These are phyloP conservation scores for Labia minor DNA, from an alignment of 2,888 invertebrate genomes.

Conservation along the genomic window DNA sequence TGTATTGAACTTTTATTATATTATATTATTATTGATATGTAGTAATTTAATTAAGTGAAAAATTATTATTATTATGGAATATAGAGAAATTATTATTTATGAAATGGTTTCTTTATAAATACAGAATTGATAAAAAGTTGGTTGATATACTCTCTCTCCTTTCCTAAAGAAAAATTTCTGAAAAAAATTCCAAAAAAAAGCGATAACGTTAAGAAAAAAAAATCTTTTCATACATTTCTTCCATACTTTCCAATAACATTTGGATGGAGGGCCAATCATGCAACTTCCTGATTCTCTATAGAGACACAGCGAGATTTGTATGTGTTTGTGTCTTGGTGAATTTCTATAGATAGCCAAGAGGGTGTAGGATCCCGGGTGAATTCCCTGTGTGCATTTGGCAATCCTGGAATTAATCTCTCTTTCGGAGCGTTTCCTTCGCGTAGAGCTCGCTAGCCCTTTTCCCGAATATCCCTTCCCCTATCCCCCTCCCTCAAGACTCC, in stretches of 20 bases:
- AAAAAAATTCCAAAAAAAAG: background rate
- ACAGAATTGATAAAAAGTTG: too few species aligned
- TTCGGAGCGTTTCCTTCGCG: background rate
- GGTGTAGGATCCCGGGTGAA: too few species aligned
- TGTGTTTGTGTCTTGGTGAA: background rate
- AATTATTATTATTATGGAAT: too few species aligned
- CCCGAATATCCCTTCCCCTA: background rate
- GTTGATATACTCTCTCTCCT: too few species aligned
- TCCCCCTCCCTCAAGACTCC: too few species aligned
- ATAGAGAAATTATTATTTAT: too few species aligned
- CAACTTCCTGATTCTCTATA: background rate
- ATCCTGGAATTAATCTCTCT: slow-evolving; percentile 3
- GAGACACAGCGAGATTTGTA: background rate
- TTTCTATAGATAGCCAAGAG: background rate
- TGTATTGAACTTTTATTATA: too few species aligned
- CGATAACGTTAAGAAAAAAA: background rate
- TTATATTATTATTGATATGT: too few species aligned
- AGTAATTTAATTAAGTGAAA: too few species aligned
- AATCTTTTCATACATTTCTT: background rate
- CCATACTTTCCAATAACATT: background rate
- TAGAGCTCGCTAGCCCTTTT: background rate
- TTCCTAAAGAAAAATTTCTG: background rate
- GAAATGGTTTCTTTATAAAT: too few species aligned
- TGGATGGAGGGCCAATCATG: background rate
- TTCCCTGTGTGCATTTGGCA: slow-evolving; percentile 3